Base-by-base conservation (phyloP, 2,113 vertebrate genomes). In the Piaya cayana region DNA sequence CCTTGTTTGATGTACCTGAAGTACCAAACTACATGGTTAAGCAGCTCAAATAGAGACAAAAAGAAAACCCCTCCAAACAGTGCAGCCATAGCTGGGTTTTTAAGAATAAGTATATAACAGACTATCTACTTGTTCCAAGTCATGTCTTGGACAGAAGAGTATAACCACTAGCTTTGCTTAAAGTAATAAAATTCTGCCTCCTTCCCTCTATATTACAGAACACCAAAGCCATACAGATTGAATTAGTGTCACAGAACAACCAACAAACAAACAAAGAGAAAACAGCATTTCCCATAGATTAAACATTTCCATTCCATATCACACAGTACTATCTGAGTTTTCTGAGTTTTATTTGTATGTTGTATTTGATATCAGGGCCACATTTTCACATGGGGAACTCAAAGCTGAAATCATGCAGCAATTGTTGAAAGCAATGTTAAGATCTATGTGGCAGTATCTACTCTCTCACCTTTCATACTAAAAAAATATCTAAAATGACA, bases 241-340 rank as follows among this genome's bases (percentile, higher is more conserved):
- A 82, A 21, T 36, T 39, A 56, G 11, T 18, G 36, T 16, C 30
- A 47, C 29, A 45, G 67, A 76, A 45, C 10, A 82, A 45, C 37
- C 29, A 55, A 15, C 39, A 39, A n/a, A 39, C 39, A 39, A 39
- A 9, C 39, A 39, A 69, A 75, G 7, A 58, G 23, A 84, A 49
- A 21, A 32, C 12, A 18, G 12, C 26, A 26, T 52, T 82, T 75
- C 78, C 36, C 29, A 62, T 43, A 45, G 34, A 49, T 74, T 34
- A 50, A 75, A 22, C 17, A 22, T 0, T 13, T 26, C 12, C 2
- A 0, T 42, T 69, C 36, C 16, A 16, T 3, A 18, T 37, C 55
- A 72, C 36, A 15, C 34, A 58, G 32, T 26, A 67, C 29, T 22
- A 34, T 8, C 42, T n/a, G n/a, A 7, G 11, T 32, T 80, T 68